Conservation (phyloP, 1,140 invertebrate species). For the Prorops nasuta region DNA sequence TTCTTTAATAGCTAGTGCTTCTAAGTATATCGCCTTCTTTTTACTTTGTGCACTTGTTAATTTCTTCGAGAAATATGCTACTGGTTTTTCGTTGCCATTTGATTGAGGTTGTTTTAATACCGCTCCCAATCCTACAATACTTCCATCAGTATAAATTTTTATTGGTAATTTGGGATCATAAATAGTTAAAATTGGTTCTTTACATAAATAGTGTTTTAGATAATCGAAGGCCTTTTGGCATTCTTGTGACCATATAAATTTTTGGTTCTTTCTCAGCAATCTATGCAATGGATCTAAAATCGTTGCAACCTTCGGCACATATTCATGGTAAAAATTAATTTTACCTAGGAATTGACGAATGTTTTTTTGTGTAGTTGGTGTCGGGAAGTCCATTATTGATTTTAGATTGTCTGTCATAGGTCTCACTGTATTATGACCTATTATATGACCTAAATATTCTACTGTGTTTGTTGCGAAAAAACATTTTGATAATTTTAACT, state of each 20-base stretch:
- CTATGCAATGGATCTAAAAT: not conserved
- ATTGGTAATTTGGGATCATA: not conserved
- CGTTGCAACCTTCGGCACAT: not conserved
- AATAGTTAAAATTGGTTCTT: not conserved
- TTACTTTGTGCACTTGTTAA: conserved; percentile 10
- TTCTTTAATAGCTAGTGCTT: conserved; percentile 18
- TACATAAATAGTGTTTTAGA: not conserved
- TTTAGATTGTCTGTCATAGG: conserved; percentile 2
- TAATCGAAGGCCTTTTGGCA: not conserved
- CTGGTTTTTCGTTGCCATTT: not conserved
- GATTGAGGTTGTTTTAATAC: not conserved
- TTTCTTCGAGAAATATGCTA: conserved; percentile 8
- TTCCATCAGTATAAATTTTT: not conserved
- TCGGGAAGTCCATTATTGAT: conserved; percentile 1
- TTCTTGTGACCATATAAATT: not conserved
- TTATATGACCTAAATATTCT: conserved; percentile 11
- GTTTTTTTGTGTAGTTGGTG: conserved; percentile 1
- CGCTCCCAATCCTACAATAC: not conserved
- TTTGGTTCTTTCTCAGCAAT: not conserved
- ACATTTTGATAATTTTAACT: conserved; percentile 7
- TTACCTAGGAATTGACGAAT: conserved; percentile 1
- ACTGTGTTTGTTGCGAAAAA: conserved; percentile 6
- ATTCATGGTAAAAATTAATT: conserved; percentile 2
- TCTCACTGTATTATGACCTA: conserved; percentile 4
- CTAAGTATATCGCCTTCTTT: conserved; percentile 18